These are phyloP conservation scores for Diuraphis noxia DNA, from an alignment of 1,140 invertebrate species.

Conservation along the genomic window DNA sequence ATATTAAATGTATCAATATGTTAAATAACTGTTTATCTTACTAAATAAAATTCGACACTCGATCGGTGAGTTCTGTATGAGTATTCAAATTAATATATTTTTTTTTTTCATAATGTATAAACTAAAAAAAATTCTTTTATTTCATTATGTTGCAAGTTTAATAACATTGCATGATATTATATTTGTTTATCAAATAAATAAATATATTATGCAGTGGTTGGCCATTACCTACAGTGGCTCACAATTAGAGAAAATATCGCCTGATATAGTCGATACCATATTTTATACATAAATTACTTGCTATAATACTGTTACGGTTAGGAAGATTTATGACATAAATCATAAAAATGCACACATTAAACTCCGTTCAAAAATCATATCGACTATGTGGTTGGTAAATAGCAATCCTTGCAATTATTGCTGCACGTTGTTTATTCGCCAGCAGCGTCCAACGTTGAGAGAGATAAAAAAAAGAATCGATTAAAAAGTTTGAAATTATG, in stretches of 20 bases:
- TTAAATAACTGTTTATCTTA: too few relatives aligned
- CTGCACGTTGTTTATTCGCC: background rate
- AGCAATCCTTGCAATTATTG: background rate
- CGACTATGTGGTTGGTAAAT: background rate
- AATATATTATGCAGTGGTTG: background rate
- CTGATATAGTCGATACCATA: conserved; percentile 6
- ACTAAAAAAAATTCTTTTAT: background rate
- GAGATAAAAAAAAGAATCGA: background rate
- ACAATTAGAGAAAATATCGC: background rate
- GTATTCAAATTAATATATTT: background rate
- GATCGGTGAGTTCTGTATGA: background rate
- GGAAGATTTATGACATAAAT: background rate
- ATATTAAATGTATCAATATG: too few relatives aligned
- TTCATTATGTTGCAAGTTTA: background rate
- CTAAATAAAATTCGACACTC: background rate
- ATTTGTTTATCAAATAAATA: background rate
- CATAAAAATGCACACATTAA: background rate
- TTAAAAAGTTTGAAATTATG: background rate
- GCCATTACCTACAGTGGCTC: background rate
- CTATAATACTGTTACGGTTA: background rate
- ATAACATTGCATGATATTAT: background rate
- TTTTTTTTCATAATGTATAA: background rate
- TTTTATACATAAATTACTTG: background rate
- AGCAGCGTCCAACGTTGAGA: background rate
- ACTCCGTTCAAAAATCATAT: background rate